A percentile compares a stretch with the other conserved stretches of the same genome.
These are phyloP conservation scores for Xiphophorus birchmanni DNA, from an alignment of 2,797 vertebrate species.

Conservation along the genomic window DNA sequence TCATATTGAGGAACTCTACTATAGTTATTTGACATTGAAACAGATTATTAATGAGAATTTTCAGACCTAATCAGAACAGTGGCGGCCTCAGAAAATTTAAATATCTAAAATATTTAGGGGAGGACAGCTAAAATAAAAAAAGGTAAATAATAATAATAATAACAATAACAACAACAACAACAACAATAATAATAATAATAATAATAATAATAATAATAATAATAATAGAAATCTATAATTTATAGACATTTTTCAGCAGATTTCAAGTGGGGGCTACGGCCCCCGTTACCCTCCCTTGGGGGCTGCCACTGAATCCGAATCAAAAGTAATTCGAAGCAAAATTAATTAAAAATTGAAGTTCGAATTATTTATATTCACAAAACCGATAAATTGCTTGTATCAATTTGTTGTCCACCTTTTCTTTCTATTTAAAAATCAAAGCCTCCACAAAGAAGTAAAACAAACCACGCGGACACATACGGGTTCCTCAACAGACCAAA, in stretches of 20 bases:
- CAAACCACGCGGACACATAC: slow-evolving; percentile 16
- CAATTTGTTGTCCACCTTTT: slow-evolving; percentile 19
- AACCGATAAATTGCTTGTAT: neutral
- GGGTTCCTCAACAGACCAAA: slow-evolving; percentile 18
- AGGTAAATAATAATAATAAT: too few species aligned
- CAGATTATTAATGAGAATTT: neutral
- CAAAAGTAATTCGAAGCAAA: too few species aligned
- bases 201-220: too few species aligned
- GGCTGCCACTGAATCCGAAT: too few species aligned
- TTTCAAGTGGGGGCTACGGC: too few species aligned
- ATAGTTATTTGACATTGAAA: neutral
- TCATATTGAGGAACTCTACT: neutral
- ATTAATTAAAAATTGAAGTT: neutral
- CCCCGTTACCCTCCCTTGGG: too few species aligned
- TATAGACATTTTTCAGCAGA: too few species aligned
- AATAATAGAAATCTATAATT: too few species aligned
- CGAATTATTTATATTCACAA: neutral
- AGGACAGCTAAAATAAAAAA: neutral
- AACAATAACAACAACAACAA: too few species aligned
- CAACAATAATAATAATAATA: too few species aligned
- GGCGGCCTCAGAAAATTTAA: too few species aligned
- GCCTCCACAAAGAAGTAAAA: slow-evolving; percentile 27
- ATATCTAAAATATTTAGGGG: too few species aligned
- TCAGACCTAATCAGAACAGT: neutral
- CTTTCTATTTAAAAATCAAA: slow-evolving; percentile 7